Evolutionary conservation across 2,797 vertebrate genomes (phyloP), one percentile per base, ranked within the genome.

Genomic region (Sebastes kiyomatsui): DNA sequence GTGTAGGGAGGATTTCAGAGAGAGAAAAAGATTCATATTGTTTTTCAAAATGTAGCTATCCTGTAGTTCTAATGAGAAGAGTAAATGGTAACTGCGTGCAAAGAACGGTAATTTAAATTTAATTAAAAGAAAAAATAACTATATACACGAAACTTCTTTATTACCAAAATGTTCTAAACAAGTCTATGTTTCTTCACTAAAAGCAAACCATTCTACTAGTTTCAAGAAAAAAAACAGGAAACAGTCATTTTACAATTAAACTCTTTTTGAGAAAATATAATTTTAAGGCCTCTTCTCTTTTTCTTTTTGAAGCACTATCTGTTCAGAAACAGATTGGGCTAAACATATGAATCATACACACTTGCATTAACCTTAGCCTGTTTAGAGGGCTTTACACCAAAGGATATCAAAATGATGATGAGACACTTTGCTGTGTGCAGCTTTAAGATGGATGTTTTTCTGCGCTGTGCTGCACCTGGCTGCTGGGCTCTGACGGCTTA

Each of bases 401-500:
- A 62, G 20, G 22, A 69, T 6, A 54, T 23, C 5, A 54, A 56
- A 69, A 35, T 79, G 32, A 67, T 25, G 22, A 74, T 68, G 22
- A 76, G 20, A 59, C 28, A 68, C 62, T 66, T 75, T 70, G 22
- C 64, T 52, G 32, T 79, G 20, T 71, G 33, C 42, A 69, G n/a
- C 32, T 65, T 52, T 65, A 73, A 61, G 4, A 46, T 67, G 23
- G 32, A 72, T 70, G 35, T 72, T 60, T 49, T 83, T 80, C 35
- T 56, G 42, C 35, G 35, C 42, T 25, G 56, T 42, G 61, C 46
- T 65, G 62, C 71, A 75, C 69, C 75, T 81, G 55, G 35, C 62
- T 79, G 49, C 65, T 78, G 56, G 18, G 68, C 73, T 80, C 22
- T 60, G 38, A 73, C 2, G 35, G 75, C 86, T 90, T 89, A 86